Base-by-base conservation (phyloP, 2,888 invertebrate genomes). In the Drosophila algonquin region DNA sequence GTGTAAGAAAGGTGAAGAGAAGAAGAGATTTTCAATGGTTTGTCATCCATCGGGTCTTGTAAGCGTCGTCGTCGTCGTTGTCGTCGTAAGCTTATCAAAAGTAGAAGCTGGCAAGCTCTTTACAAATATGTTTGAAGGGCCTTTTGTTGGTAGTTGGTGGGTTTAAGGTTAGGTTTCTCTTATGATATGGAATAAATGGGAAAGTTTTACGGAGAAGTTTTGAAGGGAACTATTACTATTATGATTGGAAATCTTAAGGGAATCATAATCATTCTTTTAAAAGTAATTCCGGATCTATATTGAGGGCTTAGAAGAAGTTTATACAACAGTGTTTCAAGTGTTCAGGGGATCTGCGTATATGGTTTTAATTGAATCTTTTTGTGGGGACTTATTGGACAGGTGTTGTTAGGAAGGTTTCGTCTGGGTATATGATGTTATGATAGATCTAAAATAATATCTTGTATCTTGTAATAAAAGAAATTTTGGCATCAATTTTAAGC, bases 1-100 rank as follows among this genome's bases (percentile, higher is more conserved):
- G 69, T 69, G 72, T 54, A 60, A 69, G 54, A 30, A 45, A 55
- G 54, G 6, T 50, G 60, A 45, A 32, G 60, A 50, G 60, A 45
- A 32, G 60, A 50, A 32, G 32, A 60, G 47, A 24, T 59, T 44
- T 72, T 59, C 30, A 35, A 72, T 69, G 47, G 44, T n/a, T 30
- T 40, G 14, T 40, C 40, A 40, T 21, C 21, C 18, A 18, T 16
- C 18, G 30, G 44, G 30, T 30, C 35, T 10, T 35, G 35, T 35
- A 35, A 10, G 35, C 55, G 24, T 51, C 10, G 24, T 56, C 10
- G 21, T 21, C 3, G 3, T 0, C 55, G 24, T 56, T 3, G 24
- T 56, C 10, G 32, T 32, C 32, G 69, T 52, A 67, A 57, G 70
- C 67, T 46, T 69, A 46, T 48, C 30, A n/a, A 51, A 35, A 35